Evolutionary conservation across 2,888 invertebrate genomes (phyloP).

Genomic region (Pollenia labialis): DNA sequence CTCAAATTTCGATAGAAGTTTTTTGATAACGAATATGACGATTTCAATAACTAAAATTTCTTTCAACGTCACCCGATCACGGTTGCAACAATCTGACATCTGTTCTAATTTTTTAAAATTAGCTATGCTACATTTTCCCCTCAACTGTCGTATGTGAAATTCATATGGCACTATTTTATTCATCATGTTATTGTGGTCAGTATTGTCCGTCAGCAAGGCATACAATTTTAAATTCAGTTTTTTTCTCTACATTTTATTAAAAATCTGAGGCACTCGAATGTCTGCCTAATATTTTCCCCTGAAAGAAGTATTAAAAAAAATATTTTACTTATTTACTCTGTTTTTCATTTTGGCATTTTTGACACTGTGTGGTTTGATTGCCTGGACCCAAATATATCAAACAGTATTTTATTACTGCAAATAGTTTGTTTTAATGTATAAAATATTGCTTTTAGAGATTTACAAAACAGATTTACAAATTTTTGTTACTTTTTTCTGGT

Average conservation of each 20-base stretch:
- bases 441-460: constrained; percentile 45
- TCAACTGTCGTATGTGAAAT: not conserved
- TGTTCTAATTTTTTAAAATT: too few relatives aligned
- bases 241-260: constrained; percentile 30
- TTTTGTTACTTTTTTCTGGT: constrained; percentile 18
- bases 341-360: constrained; percentile 46
- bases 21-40: too few relatives aligned
- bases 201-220: not conserved
- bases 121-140: not conserved
- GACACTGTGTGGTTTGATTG: constrained; percentile 57
- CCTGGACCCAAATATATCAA: constrained; percentile 41
- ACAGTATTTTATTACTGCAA: constrained; percentile 42
- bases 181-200: constrained; percentile 50
- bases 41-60: too few relatives aligned
- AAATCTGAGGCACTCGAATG: constrained; percentile 11
- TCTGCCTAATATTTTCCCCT: not conserved
- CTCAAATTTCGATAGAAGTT: too few relatives aligned
- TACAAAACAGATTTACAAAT: constrained; percentile 57
- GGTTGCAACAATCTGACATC: too few relatives aligned
- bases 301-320: not conserved
- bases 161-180: constrained; percentile 15
- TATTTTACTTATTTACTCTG: constrained; percentile 32
- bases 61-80: too few relatives aligned
- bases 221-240: constrained; percentile 17
- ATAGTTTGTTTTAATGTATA: constrained; percentile 52